Conservation (phyloP, 2,888 invertebrate species). For the Papilio protenor region DNA sequence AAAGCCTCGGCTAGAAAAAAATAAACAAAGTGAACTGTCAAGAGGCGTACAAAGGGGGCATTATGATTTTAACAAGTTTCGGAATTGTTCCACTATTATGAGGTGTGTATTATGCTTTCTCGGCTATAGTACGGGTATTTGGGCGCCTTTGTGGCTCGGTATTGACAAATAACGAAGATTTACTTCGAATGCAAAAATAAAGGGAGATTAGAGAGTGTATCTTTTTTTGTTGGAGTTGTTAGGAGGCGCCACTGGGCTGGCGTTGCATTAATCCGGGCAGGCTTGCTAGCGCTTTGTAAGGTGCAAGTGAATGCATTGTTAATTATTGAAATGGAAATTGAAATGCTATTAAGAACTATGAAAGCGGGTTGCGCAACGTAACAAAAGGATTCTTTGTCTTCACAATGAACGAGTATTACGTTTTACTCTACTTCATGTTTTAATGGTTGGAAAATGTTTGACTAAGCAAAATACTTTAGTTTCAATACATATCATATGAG, state of each 20-base stretch:
- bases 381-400: constrained; percentile 57
- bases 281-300: constrained; percentile 60
- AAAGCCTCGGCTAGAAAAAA: constrained; percentile 56
- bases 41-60: constrained; percentile 77
- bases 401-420: constrained; percentile 54
- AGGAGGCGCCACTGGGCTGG: constrained; percentile 74
- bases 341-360: constrained; percentile 61
- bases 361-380: constrained; percentile 72
- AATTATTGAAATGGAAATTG: constrained; percentile 77
- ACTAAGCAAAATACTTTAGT: neutral
- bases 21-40: constrained; percentile 75
- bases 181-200: constrained; percentile 78
- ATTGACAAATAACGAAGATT: constrained; percentile 84
- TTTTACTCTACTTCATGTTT: constrained; percentile 18
- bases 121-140: constrained; percentile 81
- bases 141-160: constrained; percentile 81
- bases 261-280: constrained; percentile 72
- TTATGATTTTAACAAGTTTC: constrained; percentile 83
- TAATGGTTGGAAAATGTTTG: neutral
- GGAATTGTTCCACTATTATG: constrained; percentile 81
- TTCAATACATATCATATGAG: too few relatives aligned
- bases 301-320: constrained; percentile 66
- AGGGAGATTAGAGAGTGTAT: constrained; percentile 74
- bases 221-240: constrained; percentile 62
- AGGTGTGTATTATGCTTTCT: constrained; percentile 81